Percentiles rank a stretch among this genome's conserved stretches.
These are phyloP conservation scores for Aphis gossypii DNA, from an alignment of 1,140 invertebrate species.

Conservation along the genomic window DNA sequence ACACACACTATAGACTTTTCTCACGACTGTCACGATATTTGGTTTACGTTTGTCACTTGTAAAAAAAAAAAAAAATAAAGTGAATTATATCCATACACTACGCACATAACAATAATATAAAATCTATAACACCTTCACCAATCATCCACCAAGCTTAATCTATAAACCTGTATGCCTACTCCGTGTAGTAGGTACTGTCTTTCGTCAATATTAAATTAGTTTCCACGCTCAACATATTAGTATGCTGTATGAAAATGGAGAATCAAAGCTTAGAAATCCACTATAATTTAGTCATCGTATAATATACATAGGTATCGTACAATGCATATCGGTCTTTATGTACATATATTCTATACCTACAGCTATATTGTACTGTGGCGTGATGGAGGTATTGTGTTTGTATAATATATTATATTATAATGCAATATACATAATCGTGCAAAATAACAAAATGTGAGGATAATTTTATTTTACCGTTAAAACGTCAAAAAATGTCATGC, in stretches of 20 bases:
- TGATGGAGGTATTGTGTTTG: not conserved
- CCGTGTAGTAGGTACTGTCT: not conserved
- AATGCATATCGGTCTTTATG: not conserved
- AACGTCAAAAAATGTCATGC: not conserved
- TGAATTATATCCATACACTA: not conserved
- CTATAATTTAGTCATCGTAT: not conserved
- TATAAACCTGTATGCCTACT: not conserved
- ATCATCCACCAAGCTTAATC: not conserved
- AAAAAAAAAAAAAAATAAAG: not conserved
- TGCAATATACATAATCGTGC: conserved; percentile 3
- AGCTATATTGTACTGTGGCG: not conserved
- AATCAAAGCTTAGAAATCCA: not conserved
- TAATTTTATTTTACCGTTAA: not conserved
- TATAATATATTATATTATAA: not conserved
- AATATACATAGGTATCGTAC: not conserved
- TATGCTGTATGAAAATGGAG: not conserved
- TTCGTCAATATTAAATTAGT: not conserved
- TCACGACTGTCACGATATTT: not conserved
- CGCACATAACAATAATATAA: not conserved
- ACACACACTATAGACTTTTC: not conserved
- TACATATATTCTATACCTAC: not conserved
- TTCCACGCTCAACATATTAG: not conserved
- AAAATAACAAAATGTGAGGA: not conserved
- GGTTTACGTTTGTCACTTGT: not conserved
- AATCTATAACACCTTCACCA: not conserved